Evolutionary conservation across 2,888 invertebrate species (phyloP).

Genomic region (Plemyria rubiginata): DNA sequence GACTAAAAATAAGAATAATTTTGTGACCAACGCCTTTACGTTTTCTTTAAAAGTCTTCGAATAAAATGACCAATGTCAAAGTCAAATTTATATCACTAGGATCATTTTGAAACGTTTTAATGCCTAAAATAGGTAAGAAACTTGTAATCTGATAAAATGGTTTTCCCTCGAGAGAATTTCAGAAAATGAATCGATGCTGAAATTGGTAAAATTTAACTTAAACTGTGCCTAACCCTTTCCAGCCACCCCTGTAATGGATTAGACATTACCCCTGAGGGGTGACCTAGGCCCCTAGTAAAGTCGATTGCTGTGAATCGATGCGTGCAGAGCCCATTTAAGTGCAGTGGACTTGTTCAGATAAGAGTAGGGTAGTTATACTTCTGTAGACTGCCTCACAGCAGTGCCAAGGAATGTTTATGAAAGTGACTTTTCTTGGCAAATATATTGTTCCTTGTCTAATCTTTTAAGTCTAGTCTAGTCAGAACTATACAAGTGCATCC

Average conservation of each 20-base stretch:
- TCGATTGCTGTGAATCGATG: constrained; percentile 51
- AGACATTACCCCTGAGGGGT: constrained; percentile 52
- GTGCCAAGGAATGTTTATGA: constrained; percentile 21
- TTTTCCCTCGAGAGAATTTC: background rate
- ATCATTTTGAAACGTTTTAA: too few relatives aligned
- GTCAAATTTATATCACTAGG: too few relatives aligned
- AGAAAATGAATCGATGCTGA: constrained; percentile 9
- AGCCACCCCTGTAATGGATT: constrained; percentile 32
- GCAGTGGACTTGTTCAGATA: constrained; percentile 55
- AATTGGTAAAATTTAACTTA: background rate
- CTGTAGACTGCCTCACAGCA: background rate
- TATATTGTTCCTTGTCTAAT: background rate
- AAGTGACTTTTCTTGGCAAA: constrained; percentile 13
- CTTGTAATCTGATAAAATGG: background rate
- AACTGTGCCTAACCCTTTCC: constrained; percentile 26
- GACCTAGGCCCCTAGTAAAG: constrained; percentile 58
- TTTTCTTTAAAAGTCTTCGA: background rate
- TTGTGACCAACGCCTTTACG: background rate
- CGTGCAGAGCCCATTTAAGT: constrained; percentile 54
- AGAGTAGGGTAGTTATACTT: constrained; percentile 26
- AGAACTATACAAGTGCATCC: background rate
- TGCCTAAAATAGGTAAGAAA: too few relatives aligned
- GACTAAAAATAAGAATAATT: background rate
- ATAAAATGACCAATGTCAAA: too few relatives aligned
- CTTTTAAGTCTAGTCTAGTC: background rate